These are phyloP conservation scores for Zapus hudsonius DNA, from an alignment of 2,113 vertebrate genomes.

Conservation along the genomic window DNA sequence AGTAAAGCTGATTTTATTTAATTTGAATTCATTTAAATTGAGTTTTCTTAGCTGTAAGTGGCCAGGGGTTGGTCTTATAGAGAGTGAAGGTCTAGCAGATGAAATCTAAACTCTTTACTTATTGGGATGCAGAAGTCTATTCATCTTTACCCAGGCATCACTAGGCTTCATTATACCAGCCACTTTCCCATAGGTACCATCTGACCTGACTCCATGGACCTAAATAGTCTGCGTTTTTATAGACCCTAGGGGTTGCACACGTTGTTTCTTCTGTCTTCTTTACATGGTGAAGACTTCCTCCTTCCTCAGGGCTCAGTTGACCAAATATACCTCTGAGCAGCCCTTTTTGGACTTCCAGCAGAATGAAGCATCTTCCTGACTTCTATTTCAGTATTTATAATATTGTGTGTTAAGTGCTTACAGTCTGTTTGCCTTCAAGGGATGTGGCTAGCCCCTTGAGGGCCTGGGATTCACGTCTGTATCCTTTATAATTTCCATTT, in stretches of 20 bases:
- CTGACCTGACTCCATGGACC: not conserved
- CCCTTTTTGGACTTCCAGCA: not conserved
- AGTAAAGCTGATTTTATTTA: not conserved
- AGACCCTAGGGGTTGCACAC: not conserved
- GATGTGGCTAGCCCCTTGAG: not conserved
- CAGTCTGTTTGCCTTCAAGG: not conserved
- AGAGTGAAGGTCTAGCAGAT: not conserved
- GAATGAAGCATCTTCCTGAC: not conserved
- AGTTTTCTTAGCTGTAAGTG: not conserved
- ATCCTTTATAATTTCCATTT: constrained; percentile 15
- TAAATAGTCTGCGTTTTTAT: not conserved
- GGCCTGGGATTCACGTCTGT: not conserved
- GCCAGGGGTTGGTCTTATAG: not conserved
- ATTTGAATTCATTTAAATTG: not conserved
- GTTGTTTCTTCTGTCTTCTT: not conserved
- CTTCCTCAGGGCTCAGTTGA: not conserved
- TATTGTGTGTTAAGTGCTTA: not conserved
- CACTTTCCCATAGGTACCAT: not conserved
- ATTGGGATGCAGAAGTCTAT: too few relatives aligned
- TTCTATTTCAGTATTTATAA: not conserved
- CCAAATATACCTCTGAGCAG: not conserved
- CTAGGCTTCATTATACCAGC: not conserved
- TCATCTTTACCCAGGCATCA: not conserved
- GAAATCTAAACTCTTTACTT: not conserved
- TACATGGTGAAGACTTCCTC: not conserved